A percentile compares a stretch with the other conserved stretches of the same genome.
phyloP scores from a whole-genome alignment of 2,888 invertebrate species.

The Urechis unicinctus region DNA sequence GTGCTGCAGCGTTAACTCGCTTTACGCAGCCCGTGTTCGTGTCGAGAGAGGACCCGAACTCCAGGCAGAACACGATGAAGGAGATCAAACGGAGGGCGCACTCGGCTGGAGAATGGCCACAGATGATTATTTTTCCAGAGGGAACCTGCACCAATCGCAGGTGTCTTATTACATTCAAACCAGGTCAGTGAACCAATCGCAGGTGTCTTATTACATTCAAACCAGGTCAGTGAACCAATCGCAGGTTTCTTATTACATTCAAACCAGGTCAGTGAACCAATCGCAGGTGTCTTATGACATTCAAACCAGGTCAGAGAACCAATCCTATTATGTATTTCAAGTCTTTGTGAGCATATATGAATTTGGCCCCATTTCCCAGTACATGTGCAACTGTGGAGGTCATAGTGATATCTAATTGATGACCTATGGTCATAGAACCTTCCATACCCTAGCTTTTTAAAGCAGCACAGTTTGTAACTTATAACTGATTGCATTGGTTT shows the following conservation, averaged over 20 bases:
- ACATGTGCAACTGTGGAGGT: too few species aligned
- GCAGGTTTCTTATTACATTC: conserved; percentile 65
- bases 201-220: conserved; percentile 63
- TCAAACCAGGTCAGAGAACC: conserved; percentile 41
- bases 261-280: conserved; percentile 69
- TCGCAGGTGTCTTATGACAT: conserved; percentile 67
- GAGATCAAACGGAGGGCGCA: conserved; percentile 80
- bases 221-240: conserved; percentile 70
- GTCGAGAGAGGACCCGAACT: conserved; percentile 85
- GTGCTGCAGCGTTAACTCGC: conserved; percentile 75
- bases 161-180: conserved; percentile 60
- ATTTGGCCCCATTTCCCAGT: too few species aligned
- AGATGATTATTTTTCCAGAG: conserved; percentile 90
- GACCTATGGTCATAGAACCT: too few species aligned
- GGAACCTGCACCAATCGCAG: conserved; percentile 93
- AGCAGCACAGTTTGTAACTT: too few species aligned
- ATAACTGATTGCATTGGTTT: not conserved
- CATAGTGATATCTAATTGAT: too few species aligned
- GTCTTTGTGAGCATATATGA: too few species aligned
- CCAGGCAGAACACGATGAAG: conserved; percentile 80
- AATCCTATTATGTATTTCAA: too few species aligned
- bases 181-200: conserved; percentile 73
- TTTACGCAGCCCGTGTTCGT: conserved; percentile 94
- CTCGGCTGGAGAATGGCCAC: conserved; percentile 77
- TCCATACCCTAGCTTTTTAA: too few species aligned